Percentiles rank a stretch among this genome's conserved stretches.
These are phyloP conservation scores for Pheosia gnoma DNA, from an alignment of 2,888 invertebrate species.

Conservation along the genomic window DNA sequence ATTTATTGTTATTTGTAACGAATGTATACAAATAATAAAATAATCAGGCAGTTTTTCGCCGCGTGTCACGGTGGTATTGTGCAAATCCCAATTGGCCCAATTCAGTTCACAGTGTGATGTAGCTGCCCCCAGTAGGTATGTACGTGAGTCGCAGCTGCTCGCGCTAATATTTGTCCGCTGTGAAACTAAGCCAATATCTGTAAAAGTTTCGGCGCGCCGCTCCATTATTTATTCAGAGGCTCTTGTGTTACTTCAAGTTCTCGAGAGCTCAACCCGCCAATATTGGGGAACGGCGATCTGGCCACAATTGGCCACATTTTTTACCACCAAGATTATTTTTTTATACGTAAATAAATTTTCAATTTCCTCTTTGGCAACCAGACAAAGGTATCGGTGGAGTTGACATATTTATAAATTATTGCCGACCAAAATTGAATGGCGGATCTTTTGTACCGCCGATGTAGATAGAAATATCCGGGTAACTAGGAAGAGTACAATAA, in stretches of 20 bases:
- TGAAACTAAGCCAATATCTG: conserved; percentile 73
- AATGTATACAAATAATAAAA: too few species aligned
- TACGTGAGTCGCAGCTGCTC: conserved; percentile 59
- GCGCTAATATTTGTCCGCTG: conserved; percentile 62
- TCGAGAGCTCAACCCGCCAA: conserved; percentile 45
- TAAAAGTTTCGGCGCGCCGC: conserved; percentile 63
- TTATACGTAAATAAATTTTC: conserved; percentile 42
- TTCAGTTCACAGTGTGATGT: conserved; percentile 19
- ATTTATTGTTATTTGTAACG: too few species aligned
- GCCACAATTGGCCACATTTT: conserved; percentile 55
- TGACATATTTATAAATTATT: conserved; percentile 10
- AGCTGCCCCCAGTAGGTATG: conserved; percentile 29
- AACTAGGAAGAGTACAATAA: neutral
- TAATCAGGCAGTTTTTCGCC: neutral
- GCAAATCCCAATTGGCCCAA: conserved; percentile 16
- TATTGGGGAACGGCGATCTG: conserved; percentile 44
- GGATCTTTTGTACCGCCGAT: neutral
- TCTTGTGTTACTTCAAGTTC: conserved; percentile 64
- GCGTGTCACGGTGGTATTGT: neutral
- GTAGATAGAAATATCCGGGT: neutral
- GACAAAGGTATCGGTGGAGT: conserved; percentile 16
- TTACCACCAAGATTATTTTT: conserved; percentile 36
- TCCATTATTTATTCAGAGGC: conserved; percentile 73
- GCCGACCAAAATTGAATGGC: conserved; percentile 15
- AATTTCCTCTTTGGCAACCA: conserved; percentile 28